These are phyloP conservation scores for Pteronura brasiliensis DNA, from an alignment of 2,113 vertebrate species.

Conservation along the genomic window DNA sequence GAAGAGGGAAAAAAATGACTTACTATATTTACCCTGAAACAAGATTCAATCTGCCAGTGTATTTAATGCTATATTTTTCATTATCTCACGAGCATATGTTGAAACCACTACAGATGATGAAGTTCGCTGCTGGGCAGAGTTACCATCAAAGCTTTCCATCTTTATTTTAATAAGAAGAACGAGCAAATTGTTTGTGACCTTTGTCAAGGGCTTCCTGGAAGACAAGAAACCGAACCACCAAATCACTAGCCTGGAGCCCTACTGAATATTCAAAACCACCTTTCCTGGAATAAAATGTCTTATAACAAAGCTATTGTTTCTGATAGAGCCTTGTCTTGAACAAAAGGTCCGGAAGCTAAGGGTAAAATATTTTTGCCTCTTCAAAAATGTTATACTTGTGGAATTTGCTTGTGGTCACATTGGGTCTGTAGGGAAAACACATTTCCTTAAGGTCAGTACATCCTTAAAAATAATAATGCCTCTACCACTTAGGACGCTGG, in stretches of 20 bases:
- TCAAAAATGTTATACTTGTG: background rate
- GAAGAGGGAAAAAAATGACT: slow-evolving; percentile 88
- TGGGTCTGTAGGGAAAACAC: background rate
- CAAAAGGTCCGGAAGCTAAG: slow-evolving; percentile 56
- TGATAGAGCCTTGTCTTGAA: slow-evolving; percentile 69
- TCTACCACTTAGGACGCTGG: background rate
- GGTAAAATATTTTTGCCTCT: slow-evolving; percentile 30
- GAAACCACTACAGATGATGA: slow-evolving; percentile 92
- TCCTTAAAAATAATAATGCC: background rate
- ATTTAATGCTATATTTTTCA: slow-evolving; percentile 96
- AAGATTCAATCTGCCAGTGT: slow-evolving; percentile 94
- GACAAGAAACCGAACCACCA: slow-evolving; percentile 84
- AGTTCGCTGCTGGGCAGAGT: slow-evolving; percentile 94
- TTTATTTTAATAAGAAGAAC: slow-evolving; percentile 91
- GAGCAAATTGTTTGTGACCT: slow-evolving; percentile 94
- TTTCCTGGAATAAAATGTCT: slow-evolving; percentile 77
- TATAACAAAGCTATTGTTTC: slow-evolving; percentile 86
- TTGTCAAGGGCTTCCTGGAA: slow-evolving; percentile 93
- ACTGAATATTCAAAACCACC: slow-evolving; percentile 89
- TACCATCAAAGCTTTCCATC: slow-evolving; percentile 88
- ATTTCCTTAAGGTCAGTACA: background rate
- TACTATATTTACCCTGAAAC: slow-evolving; percentile 92
- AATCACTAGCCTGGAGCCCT: slow-evolving; percentile 86
- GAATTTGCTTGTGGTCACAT: background rate
- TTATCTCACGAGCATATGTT: slow-evolving; percentile 97